phyloP scores from a whole-genome alignment of 2,888 invertebrate species.

The Harpalus rufipes region DNA sequence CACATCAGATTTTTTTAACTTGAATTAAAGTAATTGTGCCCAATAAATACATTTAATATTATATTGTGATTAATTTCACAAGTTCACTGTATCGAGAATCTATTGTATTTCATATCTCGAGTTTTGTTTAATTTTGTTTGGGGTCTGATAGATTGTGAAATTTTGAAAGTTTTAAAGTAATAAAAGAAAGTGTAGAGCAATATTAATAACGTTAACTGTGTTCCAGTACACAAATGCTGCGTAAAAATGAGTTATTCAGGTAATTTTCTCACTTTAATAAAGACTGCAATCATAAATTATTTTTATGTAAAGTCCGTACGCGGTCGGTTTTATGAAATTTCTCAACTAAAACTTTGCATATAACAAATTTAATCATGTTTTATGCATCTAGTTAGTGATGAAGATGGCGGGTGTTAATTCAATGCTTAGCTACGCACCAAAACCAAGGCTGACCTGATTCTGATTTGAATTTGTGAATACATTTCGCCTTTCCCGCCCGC shows the following conservation, averaged over 20 bases:
- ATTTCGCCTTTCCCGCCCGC: conserved; percentile 9
- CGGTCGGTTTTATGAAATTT: conserved; percentile 41
- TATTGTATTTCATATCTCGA: too few relatives aligned
- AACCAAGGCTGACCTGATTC: conserved; percentile 43
- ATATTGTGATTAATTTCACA: too few relatives aligned
- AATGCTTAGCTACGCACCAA: conserved; percentile 33
- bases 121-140: neutral
- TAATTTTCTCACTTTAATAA: conserved; percentile 48
- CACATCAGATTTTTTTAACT: too few relatives aligned
- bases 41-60: too few relatives aligned
- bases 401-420: conserved; percentile 36
- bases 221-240: conserved; percentile 8
- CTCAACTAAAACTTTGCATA: conserved; percentile 55
- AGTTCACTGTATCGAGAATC: too few relatives aligned
- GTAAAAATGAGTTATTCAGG: conserved; percentile 41
- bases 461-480: conserved; percentile 46
- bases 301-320: conserved; percentile 42
- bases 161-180: neutral
- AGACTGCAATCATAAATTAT: conserved; percentile 54
- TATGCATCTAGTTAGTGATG: conserved; percentile 45
- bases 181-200: neutral
- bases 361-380: conserved; percentile 58
- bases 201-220: neutral
- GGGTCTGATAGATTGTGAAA: neutral
- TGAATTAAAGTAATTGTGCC: too few relatives aligned